Evolutionary conservation across 2,888 invertebrate species (phyloP), one percentile per base, ranked within the genome.

Genomic region (Hedya salicella): DNA sequence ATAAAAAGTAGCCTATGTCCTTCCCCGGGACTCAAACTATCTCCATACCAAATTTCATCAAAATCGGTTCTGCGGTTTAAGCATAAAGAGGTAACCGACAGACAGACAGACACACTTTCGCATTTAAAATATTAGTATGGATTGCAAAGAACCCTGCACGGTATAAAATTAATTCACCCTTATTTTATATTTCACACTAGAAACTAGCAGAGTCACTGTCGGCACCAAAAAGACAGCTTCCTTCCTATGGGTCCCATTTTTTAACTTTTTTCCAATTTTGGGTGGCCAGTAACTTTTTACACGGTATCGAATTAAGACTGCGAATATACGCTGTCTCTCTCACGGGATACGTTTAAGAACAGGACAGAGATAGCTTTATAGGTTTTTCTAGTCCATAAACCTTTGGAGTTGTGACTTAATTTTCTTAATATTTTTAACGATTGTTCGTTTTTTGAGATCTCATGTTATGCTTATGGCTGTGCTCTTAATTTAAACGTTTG

Each of bases 331-430:
- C 68, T 68, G 67, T 69, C 64, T 64, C 62, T 56, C 32, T 57
- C 42, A 21, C 8, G 16, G 59, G 2, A 3, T 11, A 40, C n/a
- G 21, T 16, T 50, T 60, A 39, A 68, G 65, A 71, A 50, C 57
- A 39, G 49, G 72, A 73, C 40, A 56, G 46, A 63, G 0, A 48
- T 60, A 39, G 44, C 44, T 30, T 32, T 30, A 46, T 39, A 52
- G 65, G 52, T 46, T 60, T 53, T 59, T 60, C 65, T 60, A 65
- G 60, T 53, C 53, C 46, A 65, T 65, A 65, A 65, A 73, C 72
- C 73, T 73, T 78, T 61, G n/a, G 76, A 71, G 76, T 79, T 79
- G 82, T 87, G 86, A 85, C 86, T 86, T 82, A 85, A 87, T 88
- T 79, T 80, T 76, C 39, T 60, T 60, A 60, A 49, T 60, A 60